phyloP scores from a whole-genome alignment of 2,888 invertebrate species.

The Allolobophora icterica region DNA sequence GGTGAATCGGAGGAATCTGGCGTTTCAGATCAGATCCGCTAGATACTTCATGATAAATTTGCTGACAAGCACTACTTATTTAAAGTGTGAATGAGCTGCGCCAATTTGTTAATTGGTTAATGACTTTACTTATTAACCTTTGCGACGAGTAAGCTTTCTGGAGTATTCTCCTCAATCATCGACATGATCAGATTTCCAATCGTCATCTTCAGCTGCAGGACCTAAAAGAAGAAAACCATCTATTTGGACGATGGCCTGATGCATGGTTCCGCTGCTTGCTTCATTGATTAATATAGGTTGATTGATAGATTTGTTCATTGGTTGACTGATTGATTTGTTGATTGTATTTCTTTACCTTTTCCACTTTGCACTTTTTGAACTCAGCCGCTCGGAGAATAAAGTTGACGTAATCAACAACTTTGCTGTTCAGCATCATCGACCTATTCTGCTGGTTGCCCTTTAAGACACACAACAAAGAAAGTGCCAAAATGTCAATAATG shows the following conservation, averaged over 20 bases:
- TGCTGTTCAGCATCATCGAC: constrained; percentile 62
- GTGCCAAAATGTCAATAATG: not conserved
- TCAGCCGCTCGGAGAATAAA: constrained; percentile 63
- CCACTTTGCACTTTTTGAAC: constrained; percentile 58
- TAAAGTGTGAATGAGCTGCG: too few species aligned
- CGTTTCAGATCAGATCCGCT: not conserved
- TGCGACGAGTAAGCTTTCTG: constrained; percentile 60
- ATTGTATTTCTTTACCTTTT: constrained; percentile 54
- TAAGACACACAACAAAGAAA: constrained; percentile 31
- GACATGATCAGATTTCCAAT: constrained; percentile 62
- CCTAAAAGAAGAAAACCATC: constrained; percentile 34
- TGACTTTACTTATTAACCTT: constrained; percentile 49
- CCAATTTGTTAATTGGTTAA: not conserved
- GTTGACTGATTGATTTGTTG: not conserved
- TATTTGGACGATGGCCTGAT: not conserved
- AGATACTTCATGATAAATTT: not conserved
- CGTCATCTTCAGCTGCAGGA: constrained; percentile 55
- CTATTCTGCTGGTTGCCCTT: constrained; percentile 64
- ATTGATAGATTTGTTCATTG: too few species aligned
- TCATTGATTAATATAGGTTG: not conserved
- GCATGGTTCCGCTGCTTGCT: too few species aligned
- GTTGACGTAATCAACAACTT: constrained; percentile 65
- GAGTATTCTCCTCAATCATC: constrained; percentile 64
- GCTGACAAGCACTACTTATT: not conserved
- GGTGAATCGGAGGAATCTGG: not conserved